Percentiles rank a stretch among this genome's conserved stretches.
These are phyloP conservation scores for Glossophaga mutica DNA, from an alignment of 2,797 vertebrate species.

Conservation along the genomic window DNA sequence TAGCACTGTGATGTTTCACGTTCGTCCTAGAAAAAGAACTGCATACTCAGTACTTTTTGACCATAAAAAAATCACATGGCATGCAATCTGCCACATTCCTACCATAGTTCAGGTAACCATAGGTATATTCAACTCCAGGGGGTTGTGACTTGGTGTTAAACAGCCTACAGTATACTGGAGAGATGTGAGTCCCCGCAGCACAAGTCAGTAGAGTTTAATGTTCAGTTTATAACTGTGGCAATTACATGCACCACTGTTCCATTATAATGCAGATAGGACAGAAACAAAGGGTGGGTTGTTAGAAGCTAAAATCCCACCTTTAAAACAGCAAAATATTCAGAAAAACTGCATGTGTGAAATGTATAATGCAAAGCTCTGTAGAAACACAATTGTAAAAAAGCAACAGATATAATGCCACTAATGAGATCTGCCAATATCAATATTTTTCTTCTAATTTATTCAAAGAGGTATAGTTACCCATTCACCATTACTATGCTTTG, in stretches of 20 bases:
- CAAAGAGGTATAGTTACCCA: conserved; percentile 20
- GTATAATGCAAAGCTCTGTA: not conserved
- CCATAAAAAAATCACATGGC: conserved; percentile 1
- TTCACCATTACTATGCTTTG: conserved; percentile 30
- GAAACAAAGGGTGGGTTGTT: not conserved
- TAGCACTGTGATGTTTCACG: not conserved
- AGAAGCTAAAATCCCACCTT: conserved; percentile 22
- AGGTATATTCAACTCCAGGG: not conserved
- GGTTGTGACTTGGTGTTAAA: not conserved
- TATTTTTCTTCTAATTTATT: not conserved
- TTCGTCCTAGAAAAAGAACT: not conserved
- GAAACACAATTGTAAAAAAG: not conserved
- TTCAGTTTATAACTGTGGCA: not conserved
- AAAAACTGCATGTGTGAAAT: not conserved
- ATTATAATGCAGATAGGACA: not conserved
- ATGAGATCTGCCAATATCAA: not conserved
- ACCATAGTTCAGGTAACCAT: not conserved
- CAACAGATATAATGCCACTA: not conserved
- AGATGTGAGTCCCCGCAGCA: not conserved
- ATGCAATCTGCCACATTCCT: not conserved
- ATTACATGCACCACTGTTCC: not conserved
- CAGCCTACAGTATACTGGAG: not conserved
- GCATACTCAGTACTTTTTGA: not conserved
- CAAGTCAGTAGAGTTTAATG: not conserved
- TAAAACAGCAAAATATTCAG: not conserved